These are phyloP conservation scores for Acridotheres tristis DNA, from an alignment of 2,797 vertebrate genomes.

Conservation along the genomic window DNA sequence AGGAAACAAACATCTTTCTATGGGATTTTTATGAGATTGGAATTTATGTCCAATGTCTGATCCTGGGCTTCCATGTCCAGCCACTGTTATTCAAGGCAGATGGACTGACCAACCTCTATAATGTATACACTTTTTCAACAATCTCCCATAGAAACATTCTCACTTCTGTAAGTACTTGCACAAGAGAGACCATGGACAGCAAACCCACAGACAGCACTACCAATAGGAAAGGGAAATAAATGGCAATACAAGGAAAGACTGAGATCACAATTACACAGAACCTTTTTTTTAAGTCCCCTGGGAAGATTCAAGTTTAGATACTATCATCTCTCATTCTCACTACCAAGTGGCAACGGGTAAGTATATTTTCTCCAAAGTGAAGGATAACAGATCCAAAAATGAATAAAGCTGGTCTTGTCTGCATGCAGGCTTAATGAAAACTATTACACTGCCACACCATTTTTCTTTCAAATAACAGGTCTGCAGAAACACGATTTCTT, in stretches of 20 bases:
- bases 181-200: background rate
- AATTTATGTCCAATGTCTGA: background rate
- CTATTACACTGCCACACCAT: background rate
- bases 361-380: background rate
- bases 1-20: background rate
- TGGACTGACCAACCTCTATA: background rate
- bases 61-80: background rate
- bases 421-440: background rate
- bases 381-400: background rate
- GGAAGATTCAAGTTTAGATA: background rate
- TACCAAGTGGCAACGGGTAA: background rate
- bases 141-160: background rate
- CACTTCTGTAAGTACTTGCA: background rate
- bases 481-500: background rate
- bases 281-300: background rate
- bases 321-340: background rate
- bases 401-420: background rate
- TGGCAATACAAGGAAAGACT: background rate
- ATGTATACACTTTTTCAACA: background rate
- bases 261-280: background rate
- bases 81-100: background rate
- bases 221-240: background rate
- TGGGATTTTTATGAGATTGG: background rate
- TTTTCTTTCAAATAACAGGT: background rate
- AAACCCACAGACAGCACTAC: background rate